Conservation (phyloP, 2,888 invertebrate genomes). For the Parnassius apollo region DNA sequence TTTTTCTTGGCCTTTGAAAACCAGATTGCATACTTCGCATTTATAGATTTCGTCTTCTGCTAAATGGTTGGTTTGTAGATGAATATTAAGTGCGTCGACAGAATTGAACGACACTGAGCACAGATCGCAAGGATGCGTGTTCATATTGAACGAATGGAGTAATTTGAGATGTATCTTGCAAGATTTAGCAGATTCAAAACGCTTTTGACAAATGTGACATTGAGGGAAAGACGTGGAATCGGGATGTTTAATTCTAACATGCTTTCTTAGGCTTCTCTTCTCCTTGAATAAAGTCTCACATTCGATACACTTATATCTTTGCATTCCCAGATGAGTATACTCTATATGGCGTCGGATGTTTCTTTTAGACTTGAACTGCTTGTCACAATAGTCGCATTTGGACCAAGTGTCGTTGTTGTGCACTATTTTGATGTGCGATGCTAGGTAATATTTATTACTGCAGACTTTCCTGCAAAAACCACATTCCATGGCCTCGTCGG, state of each 20-base stretch:
- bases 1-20: conserved; percentile 59
- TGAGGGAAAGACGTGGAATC: conserved; percentile 59
- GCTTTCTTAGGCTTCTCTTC: conserved; percentile 63
- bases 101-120: conserved; percentile 62
- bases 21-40: conserved; percentile 61
- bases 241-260: conserved; percentile 62
- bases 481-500: conserved; percentile 56
- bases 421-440: conserved; percentile 62
- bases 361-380: conserved; percentile 63
- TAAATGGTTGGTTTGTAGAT: conserved; percentile 56
- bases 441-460: conserved; percentile 64
- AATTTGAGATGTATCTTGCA: conserved; percentile 67
- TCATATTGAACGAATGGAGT: conserved; percentile 63
- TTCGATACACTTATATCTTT: conserved; percentile 63
- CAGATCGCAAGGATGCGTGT: conserved; percentile 59
- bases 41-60: conserved; percentile 64
- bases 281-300: conserved; percentile 69
- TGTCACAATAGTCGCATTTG: conserved; percentile 66
- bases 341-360: conserved; percentile 65
- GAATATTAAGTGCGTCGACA: conserved; percentile 52
- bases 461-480: conserved; percentile 56
- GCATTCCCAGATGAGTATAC: conserved; percentile 64
- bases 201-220: conserved; percentile 63
- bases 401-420: conserved; percentile 55
- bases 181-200: conserved; percentile 69